These are phyloP conservation scores for Drosophila ananassae DNA, from an alignment of 1,140 invertebrate genomes.

Conservation along the genomic window DNA sequence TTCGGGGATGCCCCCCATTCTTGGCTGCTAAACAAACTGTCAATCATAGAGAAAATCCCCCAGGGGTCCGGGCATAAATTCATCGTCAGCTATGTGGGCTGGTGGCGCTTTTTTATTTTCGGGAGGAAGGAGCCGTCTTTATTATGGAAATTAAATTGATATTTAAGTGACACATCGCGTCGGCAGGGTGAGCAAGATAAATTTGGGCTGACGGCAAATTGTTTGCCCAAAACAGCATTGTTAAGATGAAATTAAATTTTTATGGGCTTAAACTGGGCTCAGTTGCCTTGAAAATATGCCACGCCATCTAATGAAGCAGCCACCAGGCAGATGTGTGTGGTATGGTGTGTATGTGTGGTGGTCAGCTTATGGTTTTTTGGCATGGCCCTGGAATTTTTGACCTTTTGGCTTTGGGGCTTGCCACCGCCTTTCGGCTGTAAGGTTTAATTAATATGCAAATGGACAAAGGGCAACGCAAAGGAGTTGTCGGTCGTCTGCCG, in stretches of 20 bases:
- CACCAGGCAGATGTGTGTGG: slow-evolving; percentile 20
- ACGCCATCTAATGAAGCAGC: slow-evolving; percentile 66
- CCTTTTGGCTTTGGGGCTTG: slow-evolving; percentile 59
- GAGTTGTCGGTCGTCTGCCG: not conserved
- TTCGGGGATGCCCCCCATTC: slow-evolving; percentile 30
- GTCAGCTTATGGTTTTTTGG: slow-evolving; percentile 70
- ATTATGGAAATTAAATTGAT: slow-evolving; percentile 82
- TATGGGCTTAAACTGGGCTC: slow-evolving; percentile 70
- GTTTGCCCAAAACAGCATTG: slow-evolving; percentile 64
- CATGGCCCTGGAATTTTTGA: slow-evolving; percentile 61
- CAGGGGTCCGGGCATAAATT: slow-evolving; percentile 23
- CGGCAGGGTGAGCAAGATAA: slow-evolving; percentile 59
- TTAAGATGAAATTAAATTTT: slow-evolving; percentile 69
- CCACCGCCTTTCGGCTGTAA: slow-evolving; percentile 48
- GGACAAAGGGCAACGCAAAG: slow-evolving; percentile 41
- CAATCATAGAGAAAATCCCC: slow-evolving; percentile 69
- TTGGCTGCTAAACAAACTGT: slow-evolving; percentile 52
- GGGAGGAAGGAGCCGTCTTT: slow-evolving; percentile 38
- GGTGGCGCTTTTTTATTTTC: not conserved
- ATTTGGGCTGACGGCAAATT: slow-evolving; percentile 70
- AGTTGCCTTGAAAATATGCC: slow-evolving; percentile 54
- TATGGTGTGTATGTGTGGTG: slow-evolving; percentile 40
- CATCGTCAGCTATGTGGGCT: not conserved
- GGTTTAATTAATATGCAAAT: slow-evolving; percentile 81
- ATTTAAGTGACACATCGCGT: slow-evolving; percentile 72